Conservation (phyloP, 2,113 vertebrate genomes). For the Odontesthes bonariensis region DNA sequence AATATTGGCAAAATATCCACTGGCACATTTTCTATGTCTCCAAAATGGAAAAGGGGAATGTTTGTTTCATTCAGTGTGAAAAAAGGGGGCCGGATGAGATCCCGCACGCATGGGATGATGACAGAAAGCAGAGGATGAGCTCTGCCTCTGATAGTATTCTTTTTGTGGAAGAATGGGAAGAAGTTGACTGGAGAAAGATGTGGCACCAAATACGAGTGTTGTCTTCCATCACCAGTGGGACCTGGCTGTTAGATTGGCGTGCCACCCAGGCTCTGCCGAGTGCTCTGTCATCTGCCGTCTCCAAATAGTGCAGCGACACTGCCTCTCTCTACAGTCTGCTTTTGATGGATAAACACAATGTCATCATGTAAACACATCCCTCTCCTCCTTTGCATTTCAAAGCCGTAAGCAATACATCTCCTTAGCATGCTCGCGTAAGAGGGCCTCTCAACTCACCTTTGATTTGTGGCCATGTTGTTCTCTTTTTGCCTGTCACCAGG, state of each 20-base stretch:
- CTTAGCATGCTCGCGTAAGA: conserved; percentile 40
- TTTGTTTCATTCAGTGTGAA: background rate
- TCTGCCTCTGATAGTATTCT: background rate
- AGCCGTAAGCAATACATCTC: conserved; percentile 71
- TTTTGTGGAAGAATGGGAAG: conserved; percentile 28
- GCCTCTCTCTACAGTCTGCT: conserved; percentile 61
- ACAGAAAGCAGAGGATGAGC: conserved; percentile 10
- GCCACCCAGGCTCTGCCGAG: conserved; percentile 57
- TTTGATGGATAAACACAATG: conserved; percentile 80
- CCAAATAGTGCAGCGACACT: conserved; percentile 59
- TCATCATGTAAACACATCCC: conserved; percentile 76
- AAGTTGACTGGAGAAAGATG: conserved; percentile 52
- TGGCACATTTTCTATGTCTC: rapidly evolving
- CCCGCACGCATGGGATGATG: conserved; percentile 1
- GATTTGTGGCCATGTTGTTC: conserved; percentile 80
- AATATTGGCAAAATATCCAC: background rate
- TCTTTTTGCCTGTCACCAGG: conserved; percentile 69
- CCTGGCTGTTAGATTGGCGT: conserved; percentile 65
- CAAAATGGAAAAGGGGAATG: background rate
- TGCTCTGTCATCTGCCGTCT: conserved; percentile 57
- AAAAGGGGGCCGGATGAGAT: conserved; percentile 27
- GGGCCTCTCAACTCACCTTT: conserved; percentile 66
- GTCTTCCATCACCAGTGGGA: conserved; percentile 63
- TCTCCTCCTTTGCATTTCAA: conserved; percentile 78
- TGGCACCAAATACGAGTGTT: conserved; percentile 43